phyloP scores from a whole-genome alignment of 2,888 invertebrate genomes.

The Epinotia bilunana region DNA sequence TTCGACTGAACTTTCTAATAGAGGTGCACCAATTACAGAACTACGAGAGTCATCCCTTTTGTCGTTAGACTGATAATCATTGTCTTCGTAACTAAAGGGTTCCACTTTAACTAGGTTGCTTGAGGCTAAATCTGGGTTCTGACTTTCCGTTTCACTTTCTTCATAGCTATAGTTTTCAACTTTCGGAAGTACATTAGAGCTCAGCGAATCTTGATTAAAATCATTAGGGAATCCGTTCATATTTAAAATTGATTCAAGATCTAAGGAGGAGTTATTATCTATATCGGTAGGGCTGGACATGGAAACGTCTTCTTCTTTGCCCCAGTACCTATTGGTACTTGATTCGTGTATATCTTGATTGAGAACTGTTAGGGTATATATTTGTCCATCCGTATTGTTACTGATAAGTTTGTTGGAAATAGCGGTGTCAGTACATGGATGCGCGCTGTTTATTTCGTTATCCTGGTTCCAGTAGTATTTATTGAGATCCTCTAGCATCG shows the following conservation, averaged over 20 bases:
- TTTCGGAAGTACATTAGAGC: slow-evolving; percentile 85
- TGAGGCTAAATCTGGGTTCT: slow-evolving; percentile 87
- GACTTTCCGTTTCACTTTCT: slow-evolving; percentile 91
- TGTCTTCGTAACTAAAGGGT: slow-evolving; percentile 74
- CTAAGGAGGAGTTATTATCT: slow-evolving; percentile 86
- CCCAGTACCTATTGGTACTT: slow-evolving; percentile 86
- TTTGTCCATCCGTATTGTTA: slow-evolving; percentile 90
- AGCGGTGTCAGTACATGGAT: slow-evolving; percentile 78
- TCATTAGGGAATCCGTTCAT: slow-evolving; percentile 86
- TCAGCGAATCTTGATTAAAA: slow-evolving; percentile 83
- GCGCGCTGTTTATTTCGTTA: slow-evolving; percentile 82
- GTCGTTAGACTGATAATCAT: slow-evolving; percentile 70
- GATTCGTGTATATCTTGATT: slow-evolving; percentile 90
- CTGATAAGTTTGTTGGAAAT: slow-evolving; percentile 81
- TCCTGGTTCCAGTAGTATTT: slow-evolving; percentile 93
- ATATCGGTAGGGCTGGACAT: slow-evolving; percentile 85
- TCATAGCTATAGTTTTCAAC: slow-evolving; percentile 90
- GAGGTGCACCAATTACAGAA: slow-evolving; percentile 79
- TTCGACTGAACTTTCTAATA: slow-evolving; percentile 82
- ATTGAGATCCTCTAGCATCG: slow-evolving; percentile 93
- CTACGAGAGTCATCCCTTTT: slow-evolving; percentile 76
- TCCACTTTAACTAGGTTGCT: slow-evolving; percentile 83
- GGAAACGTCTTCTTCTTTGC: slow-evolving; percentile 86
- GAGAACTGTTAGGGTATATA: slow-evolving; percentile 94
- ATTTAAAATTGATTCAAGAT: slow-evolving; percentile 92